These are phyloP conservation scores for Andrena haemorrhoa DNA, from an alignment of 2,888 invertebrate genomes.

Conservation along the genomic window DNA sequence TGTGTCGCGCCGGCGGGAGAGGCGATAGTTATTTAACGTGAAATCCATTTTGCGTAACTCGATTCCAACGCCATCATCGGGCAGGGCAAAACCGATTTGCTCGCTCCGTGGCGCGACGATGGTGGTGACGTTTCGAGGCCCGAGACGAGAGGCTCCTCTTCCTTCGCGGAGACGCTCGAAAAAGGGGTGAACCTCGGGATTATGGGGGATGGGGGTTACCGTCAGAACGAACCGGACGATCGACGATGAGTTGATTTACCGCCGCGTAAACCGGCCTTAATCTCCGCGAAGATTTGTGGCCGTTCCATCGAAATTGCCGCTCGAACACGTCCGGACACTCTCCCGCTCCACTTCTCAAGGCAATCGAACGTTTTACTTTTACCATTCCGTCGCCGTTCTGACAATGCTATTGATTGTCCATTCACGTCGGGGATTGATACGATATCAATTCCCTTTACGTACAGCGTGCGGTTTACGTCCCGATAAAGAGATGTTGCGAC, in stretches of 20 bases:
- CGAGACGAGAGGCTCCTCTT: conserved; percentile 22
- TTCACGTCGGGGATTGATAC: too few relatives aligned
- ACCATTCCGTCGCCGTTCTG: background rate
- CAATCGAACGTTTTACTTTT: conserved; percentile 6
- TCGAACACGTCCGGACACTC: conserved; percentile 34
- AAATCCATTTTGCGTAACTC: conserved; percentile 83
- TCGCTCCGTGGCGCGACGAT: conserved; percentile 35
- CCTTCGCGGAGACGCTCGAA: conserved; percentile 33
- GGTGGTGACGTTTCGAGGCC: conserved; percentile 28
- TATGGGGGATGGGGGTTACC: conserved; percentile 3
- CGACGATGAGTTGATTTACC: conserved; percentile 76
- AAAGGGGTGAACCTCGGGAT: conserved; percentile 26
- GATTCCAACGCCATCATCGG: conserved; percentile 81
- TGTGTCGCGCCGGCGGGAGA: conserved; percentile 15
- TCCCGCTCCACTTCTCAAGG: background rate
- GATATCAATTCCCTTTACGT: too few relatives aligned
- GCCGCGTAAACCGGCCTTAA: conserved; percentile 77
- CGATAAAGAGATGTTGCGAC: too few relatives aligned
- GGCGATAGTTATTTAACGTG: conserved; percentile 81
- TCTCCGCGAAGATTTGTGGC: conserved; percentile 76
- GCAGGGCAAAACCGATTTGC: conserved; percentile 77
- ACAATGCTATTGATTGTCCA: too few relatives aligned
- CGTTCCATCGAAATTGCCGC: conserved; percentile 72
- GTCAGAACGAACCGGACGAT: conserved; percentile 27
- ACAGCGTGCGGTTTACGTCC: too few relatives aligned